A percentile compares a stretch with the other conserved stretches of the same genome.
These are phyloP conservation scores for Platyura marginata DNA, from an alignment of 1,140 invertebrate species.

Conservation along the genomic window DNA sequence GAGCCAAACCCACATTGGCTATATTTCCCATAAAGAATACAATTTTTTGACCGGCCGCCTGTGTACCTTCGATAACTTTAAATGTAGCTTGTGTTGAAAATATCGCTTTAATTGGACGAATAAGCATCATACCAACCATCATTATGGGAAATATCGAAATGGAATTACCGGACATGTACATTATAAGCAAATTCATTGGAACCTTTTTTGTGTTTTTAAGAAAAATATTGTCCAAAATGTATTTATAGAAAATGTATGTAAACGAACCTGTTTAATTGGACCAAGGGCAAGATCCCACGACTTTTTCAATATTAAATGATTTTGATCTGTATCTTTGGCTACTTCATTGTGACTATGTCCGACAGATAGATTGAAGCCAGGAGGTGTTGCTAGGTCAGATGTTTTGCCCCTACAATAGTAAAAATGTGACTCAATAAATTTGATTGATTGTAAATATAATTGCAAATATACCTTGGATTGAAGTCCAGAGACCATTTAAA, in stretches of 20 bases:
- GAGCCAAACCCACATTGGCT: conserved; percentile 75
- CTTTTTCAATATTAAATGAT: conserved; percentile 78
- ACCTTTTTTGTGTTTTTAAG: conserved; percentile 31
- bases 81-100: conserved; percentile 83
- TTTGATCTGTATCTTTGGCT: conserved; percentile 58
- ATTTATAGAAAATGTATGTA: conserved; percentile 4
- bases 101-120: conserved; percentile 86
- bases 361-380: conserved; percentile 59
- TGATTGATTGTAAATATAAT: too few species aligned
- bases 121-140: conserved; percentile 99
- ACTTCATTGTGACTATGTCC: conserved; percentile 52
- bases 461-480: too few species aligned
- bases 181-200: conserved; percentile 98
- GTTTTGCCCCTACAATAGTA: conserved; percentile 19
- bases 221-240: too few species aligned
- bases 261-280: conserved; percentile 63
- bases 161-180: conserved; percentile 99
- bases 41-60: conserved; percentile 79
- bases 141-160: conserved; percentile 99
- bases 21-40: conserved; percentile 92
- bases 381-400: conserved; percentile 48
- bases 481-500: too few species aligned
- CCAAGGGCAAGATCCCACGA: conserved; percentile 95
- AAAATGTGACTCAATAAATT: too few species aligned
- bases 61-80: conserved; percentile 89